Evolutionary conservation across 2,888 invertebrate genomes (phyloP), one percentile per base, ranked within the genome.

Genomic region (Mesorhabditis spiculigera): DNA sequence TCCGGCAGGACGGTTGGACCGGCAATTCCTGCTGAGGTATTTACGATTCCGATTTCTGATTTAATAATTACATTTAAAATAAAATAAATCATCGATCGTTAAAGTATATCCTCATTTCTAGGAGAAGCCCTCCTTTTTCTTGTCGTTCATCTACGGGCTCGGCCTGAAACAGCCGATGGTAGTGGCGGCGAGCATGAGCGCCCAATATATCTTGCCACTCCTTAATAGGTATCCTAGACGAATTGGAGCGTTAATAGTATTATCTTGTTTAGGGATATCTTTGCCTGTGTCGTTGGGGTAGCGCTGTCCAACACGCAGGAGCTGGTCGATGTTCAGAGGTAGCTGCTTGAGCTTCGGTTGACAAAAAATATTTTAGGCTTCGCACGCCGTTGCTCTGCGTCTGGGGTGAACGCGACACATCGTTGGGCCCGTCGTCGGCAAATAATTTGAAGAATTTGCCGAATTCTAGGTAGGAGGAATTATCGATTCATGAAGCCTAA

Each of bases 241-340:
- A 28, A 28, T 1, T 28, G 28, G 28, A 1, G 28, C 28, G 28
- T n/a, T 28, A 28, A 28, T 28, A 28, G 28, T 28, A 28, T n/a
- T n/a, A n/a, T n/a, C n/a, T n/a, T n/a, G n/a, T 1, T 66, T 6
- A 67, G 41, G 16, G 28, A 45, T 43, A 6, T 42, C 5, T n/a
- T 80, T 43, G 42, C 74, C 3, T 80, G 79, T 71, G 74, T 78
- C 42, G 77, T 80, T 4, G 76, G 73, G 3, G 72, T 80, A 0
- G 80, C 80, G 8, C 77, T 77, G 42, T 78, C 78, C 5, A 77
- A 78, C 63, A 78, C 80, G 5, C 80, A 80, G 65, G 73, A 75
- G 62, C 69, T 80, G 6, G 70, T 66, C 58, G 58, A 50, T 13
- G 58, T 50, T 10, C 58, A 50, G 10, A 50, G n/a, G 58, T 50